These are phyloP conservation scores for Recurvirostra avosetta DNA, from an alignment of 2,113 vertebrate species.

Conservation along the genomic window DNA sequence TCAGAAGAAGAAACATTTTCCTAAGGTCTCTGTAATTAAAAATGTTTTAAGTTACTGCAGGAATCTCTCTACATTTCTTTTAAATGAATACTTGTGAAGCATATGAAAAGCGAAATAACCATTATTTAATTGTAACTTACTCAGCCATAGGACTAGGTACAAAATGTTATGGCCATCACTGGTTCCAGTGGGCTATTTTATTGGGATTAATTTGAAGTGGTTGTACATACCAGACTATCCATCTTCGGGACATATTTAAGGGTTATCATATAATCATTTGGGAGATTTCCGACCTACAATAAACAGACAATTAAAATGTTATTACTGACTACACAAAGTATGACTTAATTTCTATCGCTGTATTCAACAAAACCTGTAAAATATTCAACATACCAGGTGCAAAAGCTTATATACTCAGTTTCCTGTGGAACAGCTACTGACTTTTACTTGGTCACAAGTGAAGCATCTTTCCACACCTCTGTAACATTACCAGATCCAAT, in stretches of 20 bases:
- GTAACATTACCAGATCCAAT: neutral
- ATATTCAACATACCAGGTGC: neutral
- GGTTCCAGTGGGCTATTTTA: neutral
- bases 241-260: slow-evolving; percentile 81
- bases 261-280: slow-evolving; percentile 81
- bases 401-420: neutral
- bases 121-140: neutral
- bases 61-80: neutral
- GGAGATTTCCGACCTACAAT: slow-evolving; percentile 81
- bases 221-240: slow-evolving; percentile 78
- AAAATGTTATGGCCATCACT: neutral
- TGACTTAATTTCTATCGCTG: neutral
- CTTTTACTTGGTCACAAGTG: neutral
- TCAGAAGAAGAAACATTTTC: neutral
- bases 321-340: neutral
- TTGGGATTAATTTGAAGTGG: neutral
- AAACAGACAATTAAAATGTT: slow-evolving; percentile 22
- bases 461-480: neutral
- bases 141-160: neutral
- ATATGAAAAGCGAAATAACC: neutral
- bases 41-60: neutral
- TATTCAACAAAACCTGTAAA: neutral
- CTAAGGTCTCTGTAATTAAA: neutral
- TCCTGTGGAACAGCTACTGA: neutral
- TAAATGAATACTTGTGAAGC: neutral